phyloP scores from a whole-genome alignment of 2,113 vertebrate genomes.

The Lycocorax pyrrhopterus region DNA sequence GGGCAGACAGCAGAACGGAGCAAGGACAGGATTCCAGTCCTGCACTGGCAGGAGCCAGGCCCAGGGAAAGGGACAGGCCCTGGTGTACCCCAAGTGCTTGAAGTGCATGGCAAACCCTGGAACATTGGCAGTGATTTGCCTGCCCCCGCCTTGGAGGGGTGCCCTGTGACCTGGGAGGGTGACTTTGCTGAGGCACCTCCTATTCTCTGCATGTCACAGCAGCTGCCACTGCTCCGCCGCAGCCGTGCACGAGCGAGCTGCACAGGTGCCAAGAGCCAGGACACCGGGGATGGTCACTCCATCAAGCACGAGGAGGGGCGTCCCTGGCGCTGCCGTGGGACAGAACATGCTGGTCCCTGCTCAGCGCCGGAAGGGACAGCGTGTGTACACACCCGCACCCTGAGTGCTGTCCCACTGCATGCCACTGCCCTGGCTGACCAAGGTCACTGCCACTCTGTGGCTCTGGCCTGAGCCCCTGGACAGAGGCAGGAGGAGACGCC shows the following conservation, averaged over 20 bases:
- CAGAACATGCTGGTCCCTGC: neutral
- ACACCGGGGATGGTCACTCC: neutral
- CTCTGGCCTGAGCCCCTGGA: neutral
- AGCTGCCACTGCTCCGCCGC: neutral
- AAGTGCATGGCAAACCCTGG: neutral
- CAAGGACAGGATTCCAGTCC: neutral
- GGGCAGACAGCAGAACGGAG: neutral
- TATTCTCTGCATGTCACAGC: neutral
- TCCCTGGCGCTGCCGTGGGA: rapidly evolving
- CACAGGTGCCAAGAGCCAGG: neutral
- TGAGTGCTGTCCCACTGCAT: rapidly evolving
- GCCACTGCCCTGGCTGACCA: neutral
- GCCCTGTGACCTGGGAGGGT: neutral
- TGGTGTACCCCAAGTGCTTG: neutral
- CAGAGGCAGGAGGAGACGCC: neutral
- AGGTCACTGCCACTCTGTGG: neutral
- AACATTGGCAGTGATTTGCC: rapidly evolving
- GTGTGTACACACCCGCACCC: rapidly evolving
- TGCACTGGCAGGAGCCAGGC: neutral
- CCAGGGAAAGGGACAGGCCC: neutral
- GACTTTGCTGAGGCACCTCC: neutral
- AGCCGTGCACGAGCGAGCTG: neutral
- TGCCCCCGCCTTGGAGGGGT: rapidly evolving
- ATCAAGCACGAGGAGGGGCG: neutral
- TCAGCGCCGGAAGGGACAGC: rapidly evolving